Conservation (phyloP, 2,888 invertebrate genomes). For the Trachelus stipa region DNA sequence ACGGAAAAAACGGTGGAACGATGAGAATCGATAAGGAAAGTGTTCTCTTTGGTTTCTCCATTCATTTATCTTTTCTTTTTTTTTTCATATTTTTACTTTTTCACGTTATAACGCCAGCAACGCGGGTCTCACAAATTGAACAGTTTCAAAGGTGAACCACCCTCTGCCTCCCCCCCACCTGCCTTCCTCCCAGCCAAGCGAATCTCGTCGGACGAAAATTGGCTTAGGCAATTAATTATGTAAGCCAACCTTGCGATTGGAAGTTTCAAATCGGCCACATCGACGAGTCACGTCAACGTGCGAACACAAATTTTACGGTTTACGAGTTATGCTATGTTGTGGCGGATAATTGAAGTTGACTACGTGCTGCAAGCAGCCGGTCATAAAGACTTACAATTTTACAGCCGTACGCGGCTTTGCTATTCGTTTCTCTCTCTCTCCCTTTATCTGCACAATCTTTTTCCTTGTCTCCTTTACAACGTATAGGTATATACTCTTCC, state of each 20-base stretch:
- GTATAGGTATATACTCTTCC: neutral
- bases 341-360: slow-evolving; percentile 14
- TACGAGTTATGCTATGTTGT: neutral
- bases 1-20: too few relatives aligned
- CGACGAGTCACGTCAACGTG: neutral
- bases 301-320: slow-evolving; percentile 15
- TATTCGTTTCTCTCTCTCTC: neutral
- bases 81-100: neutral
- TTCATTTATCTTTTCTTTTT: too few relatives aligned
- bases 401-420: neutral
- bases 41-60: too few relatives aligned
- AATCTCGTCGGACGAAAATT: neutral
- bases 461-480: neutral
- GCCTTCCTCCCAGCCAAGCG: neutral
- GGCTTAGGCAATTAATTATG: slow-evolving; percentile 17
- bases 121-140: neutral
- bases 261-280: neutral
- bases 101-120: neutral
- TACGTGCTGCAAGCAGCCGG: slow-evolving; percentile 1
- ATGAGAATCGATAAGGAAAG: too few relatives aligned
- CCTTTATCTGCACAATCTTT: neutral
- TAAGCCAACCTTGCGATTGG: slow-evolving; percentile 15
- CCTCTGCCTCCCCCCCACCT: neutral
- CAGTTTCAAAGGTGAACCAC: neutral
- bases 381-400: neutral